Evolutionary conservation across 2,888 invertebrate species (phyloP), one percentile per base, ranked within the genome.

Genomic region (Antitype chi): DNA sequence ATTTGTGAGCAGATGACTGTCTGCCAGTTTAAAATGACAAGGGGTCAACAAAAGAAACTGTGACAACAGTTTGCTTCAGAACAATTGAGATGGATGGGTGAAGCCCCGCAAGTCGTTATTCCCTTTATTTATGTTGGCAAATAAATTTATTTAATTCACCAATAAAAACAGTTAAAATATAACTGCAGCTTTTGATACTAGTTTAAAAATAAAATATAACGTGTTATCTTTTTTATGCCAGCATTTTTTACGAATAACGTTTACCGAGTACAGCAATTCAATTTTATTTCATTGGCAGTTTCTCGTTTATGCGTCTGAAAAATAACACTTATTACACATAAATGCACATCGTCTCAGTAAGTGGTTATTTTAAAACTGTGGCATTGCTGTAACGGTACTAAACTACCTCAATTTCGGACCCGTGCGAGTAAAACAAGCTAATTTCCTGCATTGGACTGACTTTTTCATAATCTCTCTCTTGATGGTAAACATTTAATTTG

Each of bases 321-420:
- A 85, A 87, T 88, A 91, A 89, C 88, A 81, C 85, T 88, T 88
- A 91, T 87, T 88, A 89, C 88, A 88, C 87, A 87, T 90, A 91
- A 92, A 91, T 90, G 89, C 88, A 89, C 85, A 90, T 90, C 89
- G 87, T 87, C 87, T 88, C 89, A 87, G 89, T 92, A 92, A 91
- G 91, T 91, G 89, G 91, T 88, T 88, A 88, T 90, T 90, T 91
- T 91, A 93, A 92, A 94, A 93, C 90, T 92, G 91, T 93, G 91
- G 91, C 89, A 90, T 91, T 90, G 90, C 85, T 74, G 76, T 95
- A 95, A 95, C 95, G 94, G 95, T 93, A 94, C 91, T 88, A 93
- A 93, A 93, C 90, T 89, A 91, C 93, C 91, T 93, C 92, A 92
- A 94, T 92, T 92, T 91, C 88, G 88, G 89, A 86, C 80, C 84